Percentiles rank a stretch among this genome's conserved stretches.
These are phyloP conservation scores for Toxostoma redivivum DNA, from an alignment of 2,113 vertebrate genomes.

Conservation along the genomic window DNA sequence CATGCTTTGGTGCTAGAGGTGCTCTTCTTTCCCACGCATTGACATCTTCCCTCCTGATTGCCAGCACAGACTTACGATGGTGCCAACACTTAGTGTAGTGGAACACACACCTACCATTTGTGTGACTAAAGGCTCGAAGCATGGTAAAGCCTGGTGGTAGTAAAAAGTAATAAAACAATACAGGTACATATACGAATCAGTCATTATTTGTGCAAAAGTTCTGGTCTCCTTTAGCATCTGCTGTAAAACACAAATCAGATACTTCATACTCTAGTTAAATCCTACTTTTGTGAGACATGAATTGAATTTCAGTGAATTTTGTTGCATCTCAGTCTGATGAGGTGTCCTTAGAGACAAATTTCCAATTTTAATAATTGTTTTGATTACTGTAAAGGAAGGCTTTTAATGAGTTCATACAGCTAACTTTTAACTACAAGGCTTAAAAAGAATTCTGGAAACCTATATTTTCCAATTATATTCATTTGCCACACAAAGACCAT, in stretches of 20 bases:
- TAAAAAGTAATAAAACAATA: conserved; percentile 37
- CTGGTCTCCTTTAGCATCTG: conserved; percentile 69
- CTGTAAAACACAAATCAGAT: conserved; percentile 54
- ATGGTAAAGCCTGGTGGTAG: conserved; percentile 71
- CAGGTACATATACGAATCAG: background rate
- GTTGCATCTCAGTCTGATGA: background rate
- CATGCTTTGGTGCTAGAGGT: conserved; percentile 89
- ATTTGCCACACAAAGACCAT: background rate
- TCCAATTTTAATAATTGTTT: background rate
- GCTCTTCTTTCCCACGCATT: conserved; percentile 95
- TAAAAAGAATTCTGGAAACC: background rate
- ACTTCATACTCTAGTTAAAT: background rate
- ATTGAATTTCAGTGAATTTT: background rate
- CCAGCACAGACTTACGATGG: conserved; percentile 81
- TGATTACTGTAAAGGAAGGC: background rate
- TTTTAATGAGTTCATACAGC: background rate
- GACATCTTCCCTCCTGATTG: conserved; percentile 90
- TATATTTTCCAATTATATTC: background rate
- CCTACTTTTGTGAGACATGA: background rate
- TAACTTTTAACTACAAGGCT: background rate
- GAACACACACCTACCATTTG: conserved; percentile 8
- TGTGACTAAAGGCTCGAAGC: conserved; percentile 74
- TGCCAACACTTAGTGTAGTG: conserved; percentile 66
- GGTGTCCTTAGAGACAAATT: background rate
- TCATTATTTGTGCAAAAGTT: background rate